phyloP scores from a whole-genome alignment of 2,113 vertebrate species.

The Macroglossus sobrinus region DNA sequence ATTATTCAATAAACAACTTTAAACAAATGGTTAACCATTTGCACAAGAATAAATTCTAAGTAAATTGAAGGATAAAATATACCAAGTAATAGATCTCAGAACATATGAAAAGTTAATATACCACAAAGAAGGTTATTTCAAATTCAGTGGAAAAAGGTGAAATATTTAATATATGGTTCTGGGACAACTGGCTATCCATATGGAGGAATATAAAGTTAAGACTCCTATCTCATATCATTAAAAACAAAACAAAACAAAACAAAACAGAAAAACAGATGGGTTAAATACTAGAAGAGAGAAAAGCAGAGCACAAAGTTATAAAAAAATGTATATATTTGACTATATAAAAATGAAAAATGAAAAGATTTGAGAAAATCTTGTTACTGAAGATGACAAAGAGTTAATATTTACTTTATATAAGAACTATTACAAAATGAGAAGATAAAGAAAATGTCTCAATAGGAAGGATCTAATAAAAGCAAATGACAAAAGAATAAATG shows the following conservation, averaged over 20 bases:
- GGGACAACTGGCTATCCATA: conserved; percentile 22
- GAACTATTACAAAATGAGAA: not conserved
- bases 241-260: not conserved
- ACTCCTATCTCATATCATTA: not conserved
- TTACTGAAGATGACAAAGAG: not conserved
- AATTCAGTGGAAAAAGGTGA: conserved; percentile 19
- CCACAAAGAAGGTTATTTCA: conserved; percentile 31
- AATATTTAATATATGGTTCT: conserved; percentile 19
- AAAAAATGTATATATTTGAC: not conserved
- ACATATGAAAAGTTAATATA: conserved; percentile 8
- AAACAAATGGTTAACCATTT: conserved; percentile 27
- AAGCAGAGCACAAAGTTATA: not conserved
- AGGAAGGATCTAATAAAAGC: not conserved
- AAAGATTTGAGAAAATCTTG: not conserved
- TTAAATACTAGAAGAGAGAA: conserved; percentile 8
- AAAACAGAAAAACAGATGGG: not conserved
- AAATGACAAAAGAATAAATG: not conserved
- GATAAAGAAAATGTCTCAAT: not conserved
- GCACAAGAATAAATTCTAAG: not conserved
- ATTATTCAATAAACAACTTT: conserved; percentile 18
- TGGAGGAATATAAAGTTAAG: conserved; percentile 42
- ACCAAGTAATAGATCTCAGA: not conserved
- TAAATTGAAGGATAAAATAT: conserved; percentile 16
- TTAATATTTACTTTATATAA: conserved; percentile 1
- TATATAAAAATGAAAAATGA: conserved; percentile 45